Base-by-base conservation (phyloP, 23 tunicate species). In the Halocynthia roretzi region DNA sequence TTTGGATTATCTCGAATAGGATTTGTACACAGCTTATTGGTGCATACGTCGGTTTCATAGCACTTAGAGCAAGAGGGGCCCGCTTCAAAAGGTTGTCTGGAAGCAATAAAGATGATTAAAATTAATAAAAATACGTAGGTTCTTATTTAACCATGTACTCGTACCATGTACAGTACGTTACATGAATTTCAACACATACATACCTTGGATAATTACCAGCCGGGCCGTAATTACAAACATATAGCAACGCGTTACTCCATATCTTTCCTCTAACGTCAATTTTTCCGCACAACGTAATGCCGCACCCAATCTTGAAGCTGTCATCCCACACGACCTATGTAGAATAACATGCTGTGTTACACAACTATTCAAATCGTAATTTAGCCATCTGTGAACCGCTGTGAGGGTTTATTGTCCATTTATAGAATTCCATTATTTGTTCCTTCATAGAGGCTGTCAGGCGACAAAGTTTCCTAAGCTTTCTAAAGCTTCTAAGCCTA, bases 271-370 rank as follows among this genome's bases (percentile, higher is more conserved):
- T 61, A 19, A 86, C 92, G n/a, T 70, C 67, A 56, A 80, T 71
- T 68, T 57, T 20, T 0, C 65, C 8, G 61, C 92, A 86, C 5
- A 61, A 17, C 10, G 82, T 58, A 0, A 83, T 85, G 7, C 85
- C 92, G 53, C 92, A 86, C 7, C 92, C 92, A 12, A 86, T 78
- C 76, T 81, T 76, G 82, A 81, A 86, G 18, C 85, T 58, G 19
- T 66, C 66, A 20, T 79, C 82, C 85, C 85, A 81, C 11, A 79
- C 92, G 23, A 71, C 60, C 92, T 86, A 74, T 69, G 12, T 17
- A 21, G 23, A 8, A 31, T 31, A 31, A 4, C 44, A 31, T 31
- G 44, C 44, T 31, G 1, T 31, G 44, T 31, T 31, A 31, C 44
- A 31, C 44, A 31, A 31, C 44, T 31, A 31, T 31, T 31, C 44